Conservation (phyloP, 1,140 invertebrate species). For the Chironomus striatipennis region DNA sequence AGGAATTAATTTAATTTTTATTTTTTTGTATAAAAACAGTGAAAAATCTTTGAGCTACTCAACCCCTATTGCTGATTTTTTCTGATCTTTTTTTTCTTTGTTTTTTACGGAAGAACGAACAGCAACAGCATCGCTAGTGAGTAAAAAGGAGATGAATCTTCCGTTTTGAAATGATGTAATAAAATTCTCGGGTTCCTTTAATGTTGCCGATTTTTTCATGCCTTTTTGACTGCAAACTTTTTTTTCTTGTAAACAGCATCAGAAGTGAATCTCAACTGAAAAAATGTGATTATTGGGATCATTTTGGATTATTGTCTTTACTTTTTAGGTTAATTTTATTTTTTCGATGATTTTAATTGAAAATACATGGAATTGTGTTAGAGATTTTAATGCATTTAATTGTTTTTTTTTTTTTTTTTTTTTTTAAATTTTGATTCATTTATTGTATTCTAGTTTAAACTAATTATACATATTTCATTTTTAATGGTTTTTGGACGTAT, state of each 20-base stretch:
- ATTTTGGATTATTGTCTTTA: too few relatives aligned
- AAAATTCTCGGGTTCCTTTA: conserved; percentile 2
- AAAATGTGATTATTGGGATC: too few relatives aligned
- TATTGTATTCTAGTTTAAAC: too few relatives aligned
- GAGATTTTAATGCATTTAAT: too few relatives aligned
- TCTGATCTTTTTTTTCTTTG: background rate
- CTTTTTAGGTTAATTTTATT: too few relatives aligned
- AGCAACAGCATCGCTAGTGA: background rate
- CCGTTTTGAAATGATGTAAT: conserved; percentile 10
- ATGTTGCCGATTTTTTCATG: background rate
- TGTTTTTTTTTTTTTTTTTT: too few relatives aligned
- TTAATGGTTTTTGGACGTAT: too few relatives aligned
- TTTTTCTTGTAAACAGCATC: background rate
- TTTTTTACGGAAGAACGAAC: background rate
- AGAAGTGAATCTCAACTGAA: too few relatives aligned
- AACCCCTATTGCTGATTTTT: conserved; percentile 16
- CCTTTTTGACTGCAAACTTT: background rate
- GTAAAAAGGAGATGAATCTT: conserved; percentile 10
- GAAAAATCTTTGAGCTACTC: background rate
- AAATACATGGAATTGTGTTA: background rate
- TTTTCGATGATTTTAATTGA: background rate
- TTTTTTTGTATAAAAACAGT: background rate
- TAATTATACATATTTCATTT: too few relatives aligned
- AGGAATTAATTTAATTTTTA: conserved; percentile 19
- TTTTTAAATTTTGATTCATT: too few relatives aligned